Conservation (phyloP, 2,113 vertebrate genomes). For the Nibea coibor region DNA sequence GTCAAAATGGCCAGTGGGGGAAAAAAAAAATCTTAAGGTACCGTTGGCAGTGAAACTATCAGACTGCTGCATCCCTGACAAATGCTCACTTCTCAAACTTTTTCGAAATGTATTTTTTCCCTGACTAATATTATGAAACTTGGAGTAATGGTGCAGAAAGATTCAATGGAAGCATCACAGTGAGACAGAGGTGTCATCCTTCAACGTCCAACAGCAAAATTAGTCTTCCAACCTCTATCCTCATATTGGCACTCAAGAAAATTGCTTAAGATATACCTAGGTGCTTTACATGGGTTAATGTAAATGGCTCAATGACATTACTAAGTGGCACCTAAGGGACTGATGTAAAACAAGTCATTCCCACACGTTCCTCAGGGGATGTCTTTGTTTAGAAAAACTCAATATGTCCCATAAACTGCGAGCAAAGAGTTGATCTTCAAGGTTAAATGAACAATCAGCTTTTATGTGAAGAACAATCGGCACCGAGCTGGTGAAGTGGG, state of each 20-base stretch:
- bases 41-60: constrained; percentile 1
- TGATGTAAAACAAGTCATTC: constrained; percentile 65
- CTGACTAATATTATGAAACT: constrained; percentile 28
- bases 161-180: constrained; percentile 31
- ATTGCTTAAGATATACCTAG: constrained; percentile 62
- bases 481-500: constrained; percentile 23
- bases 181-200: constrained; percentile 27
- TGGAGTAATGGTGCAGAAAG: constrained; percentile 15
- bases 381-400: constrained; percentile 58
- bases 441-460: constrained; percentile 62
- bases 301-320: constrained; percentile 62
- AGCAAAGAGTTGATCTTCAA: constrained; percentile 64
- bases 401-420: constrained; percentile 63
- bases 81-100: constrained; percentile 27
- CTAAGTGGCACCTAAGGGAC: constrained; percentile 48
- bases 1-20: constrained; percentile 16
- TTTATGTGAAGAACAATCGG: constrained; percentile 59
- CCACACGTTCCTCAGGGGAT: constrained; percentile 44
- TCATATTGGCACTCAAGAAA: constrained; percentile 55
- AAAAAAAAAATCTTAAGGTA: not conserved
- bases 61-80: constrained; percentile 3
- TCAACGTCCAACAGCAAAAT: constrained; percentile 39
- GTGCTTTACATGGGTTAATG: constrained; percentile 47
- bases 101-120: constrained; percentile 18
- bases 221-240: constrained; percentile 17